Percentiles rank a stretch among this genome's conserved stretches.
Conservation (phyloP, 1,140 invertebrate species). For the Achroia grisella region DNA sequence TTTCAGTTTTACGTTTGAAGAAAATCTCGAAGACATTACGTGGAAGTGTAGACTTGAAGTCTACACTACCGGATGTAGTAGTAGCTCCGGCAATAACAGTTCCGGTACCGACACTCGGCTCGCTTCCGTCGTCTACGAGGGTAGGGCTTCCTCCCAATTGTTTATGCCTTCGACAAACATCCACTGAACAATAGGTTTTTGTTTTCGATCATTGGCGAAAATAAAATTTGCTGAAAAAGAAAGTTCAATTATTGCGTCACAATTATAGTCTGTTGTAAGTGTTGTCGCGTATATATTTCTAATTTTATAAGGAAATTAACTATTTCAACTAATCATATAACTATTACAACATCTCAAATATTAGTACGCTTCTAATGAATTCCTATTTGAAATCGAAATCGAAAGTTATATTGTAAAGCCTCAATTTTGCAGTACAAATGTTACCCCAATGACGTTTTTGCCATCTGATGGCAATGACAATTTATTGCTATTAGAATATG, state of each 20-base stretch:
- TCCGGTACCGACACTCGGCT: slow-evolving; percentile 58
- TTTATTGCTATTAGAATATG: slow-evolving; percentile 62
- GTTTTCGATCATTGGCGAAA: too few relatives aligned
- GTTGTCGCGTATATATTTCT: too few relatives aligned
- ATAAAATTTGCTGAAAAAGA: too few relatives aligned
- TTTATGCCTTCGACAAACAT: slow-evolving; percentile 58
- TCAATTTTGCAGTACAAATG: neutral
- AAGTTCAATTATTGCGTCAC: too few relatives aligned
- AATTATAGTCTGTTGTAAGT: too few relatives aligned
- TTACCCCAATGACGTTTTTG: slow-evolving; percentile 9
- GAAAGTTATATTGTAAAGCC: too few relatives aligned
- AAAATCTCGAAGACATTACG: slow-evolving; percentile 21
- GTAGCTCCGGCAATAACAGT: slow-evolving; percentile 65
- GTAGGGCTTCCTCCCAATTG: slow-evolving; percentile 54
- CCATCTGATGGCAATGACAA: slow-evolving; percentile 32
- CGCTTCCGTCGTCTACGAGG: slow-evolving; percentile 54
- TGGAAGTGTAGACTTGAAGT: slow-evolving; percentile 46
- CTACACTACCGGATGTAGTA: slow-evolving; percentile 55
- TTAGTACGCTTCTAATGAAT: too few relatives aligned
- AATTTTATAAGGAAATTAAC: too few relatives aligned
- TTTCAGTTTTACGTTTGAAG: neutral
- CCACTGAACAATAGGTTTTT: too few relatives aligned
- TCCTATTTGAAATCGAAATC: too few relatives aligned
- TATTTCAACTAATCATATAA: too few relatives aligned
- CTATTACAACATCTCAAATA: too few relatives aligned